phyloP scores from a whole-genome alignment of 2,797 vertebrate genomes.

The Lagodon rhomboides region DNA sequence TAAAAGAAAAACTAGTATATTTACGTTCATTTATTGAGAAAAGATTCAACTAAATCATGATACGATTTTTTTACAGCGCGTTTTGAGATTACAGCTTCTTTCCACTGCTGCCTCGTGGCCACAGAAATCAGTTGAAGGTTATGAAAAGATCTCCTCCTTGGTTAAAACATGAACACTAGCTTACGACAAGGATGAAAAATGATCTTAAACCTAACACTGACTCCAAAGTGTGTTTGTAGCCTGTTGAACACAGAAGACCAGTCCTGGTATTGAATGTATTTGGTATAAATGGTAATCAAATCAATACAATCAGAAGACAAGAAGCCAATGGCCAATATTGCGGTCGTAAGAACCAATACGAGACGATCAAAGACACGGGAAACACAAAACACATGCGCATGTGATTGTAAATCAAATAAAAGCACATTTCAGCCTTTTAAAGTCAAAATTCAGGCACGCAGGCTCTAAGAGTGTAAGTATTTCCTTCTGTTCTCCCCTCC shows the following conservation, averaged over 20 bases:
- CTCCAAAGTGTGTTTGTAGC: background rate
- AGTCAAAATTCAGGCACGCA: background rate
- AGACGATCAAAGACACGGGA: background rate
- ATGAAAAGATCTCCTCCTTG: background rate
- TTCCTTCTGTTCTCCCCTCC: background rate
- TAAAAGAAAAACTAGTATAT: no score
- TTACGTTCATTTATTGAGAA: no score
- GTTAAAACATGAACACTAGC: background rate
- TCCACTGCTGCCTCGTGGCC: no score
- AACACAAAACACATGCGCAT: background rate
- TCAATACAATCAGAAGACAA: background rate
- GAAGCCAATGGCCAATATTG: background rate
- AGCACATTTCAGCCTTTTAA: slow-evolving; percentile 4
- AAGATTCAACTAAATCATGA: no score
- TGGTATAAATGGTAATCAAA: background rate
- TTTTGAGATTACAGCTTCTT: no score
- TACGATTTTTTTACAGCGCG: no score
- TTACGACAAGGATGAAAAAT: background rate
- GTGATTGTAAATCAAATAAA: slow-evolving; percentile 2
- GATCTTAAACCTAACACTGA: background rate
- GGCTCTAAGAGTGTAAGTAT: slow-evolving; percentile 2
- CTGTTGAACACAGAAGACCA: background rate
- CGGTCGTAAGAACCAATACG: background rate
- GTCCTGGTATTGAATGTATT: background rate
- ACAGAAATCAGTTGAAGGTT: no score